Conservation (phyloP, 2,113 vertebrate species). For the Paratilapia polleni region DNA sequence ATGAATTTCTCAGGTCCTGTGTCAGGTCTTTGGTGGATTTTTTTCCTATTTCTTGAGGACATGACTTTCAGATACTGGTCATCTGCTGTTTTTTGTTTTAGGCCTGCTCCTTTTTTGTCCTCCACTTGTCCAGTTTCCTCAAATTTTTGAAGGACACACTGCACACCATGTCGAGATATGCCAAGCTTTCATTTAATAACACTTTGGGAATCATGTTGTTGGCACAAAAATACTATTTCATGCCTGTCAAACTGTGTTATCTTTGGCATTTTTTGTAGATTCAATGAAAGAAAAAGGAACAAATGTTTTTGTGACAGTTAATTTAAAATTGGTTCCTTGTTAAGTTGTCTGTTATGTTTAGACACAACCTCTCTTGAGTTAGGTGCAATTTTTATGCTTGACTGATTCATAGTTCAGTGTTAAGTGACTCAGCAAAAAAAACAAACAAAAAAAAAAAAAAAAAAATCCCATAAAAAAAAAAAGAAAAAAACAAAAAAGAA, state of each 20-base stretch:
- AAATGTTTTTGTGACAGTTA: background rate
- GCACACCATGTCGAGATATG: no score
- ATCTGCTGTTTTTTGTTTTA: background rate
- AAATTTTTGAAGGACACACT: no score
- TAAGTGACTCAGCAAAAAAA: no score
- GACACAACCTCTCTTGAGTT: no score
- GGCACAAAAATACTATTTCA: background rate
- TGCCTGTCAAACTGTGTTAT: background rate
- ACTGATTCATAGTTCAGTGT: no score
- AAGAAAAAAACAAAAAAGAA: no score
- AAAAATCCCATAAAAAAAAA: no score
- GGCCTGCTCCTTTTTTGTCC: background rate
- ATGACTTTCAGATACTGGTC: background rate
- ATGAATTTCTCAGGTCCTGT: background rate
- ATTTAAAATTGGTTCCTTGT: background rate
- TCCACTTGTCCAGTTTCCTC: background rate
- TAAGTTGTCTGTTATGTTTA: no score
- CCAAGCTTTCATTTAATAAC: no score
- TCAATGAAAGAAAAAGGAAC: background rate
- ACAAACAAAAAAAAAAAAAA: no score
- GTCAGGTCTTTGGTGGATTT: background rate
- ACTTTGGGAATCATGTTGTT: background rate
- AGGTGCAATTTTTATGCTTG: no score
- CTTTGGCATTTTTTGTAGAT: background rate
- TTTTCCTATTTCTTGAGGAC: background rate